These are phyloP conservation scores for Sapajus apella DNA, from an alignment of 2,113 vertebrate species.

Conservation along the genomic window DNA sequence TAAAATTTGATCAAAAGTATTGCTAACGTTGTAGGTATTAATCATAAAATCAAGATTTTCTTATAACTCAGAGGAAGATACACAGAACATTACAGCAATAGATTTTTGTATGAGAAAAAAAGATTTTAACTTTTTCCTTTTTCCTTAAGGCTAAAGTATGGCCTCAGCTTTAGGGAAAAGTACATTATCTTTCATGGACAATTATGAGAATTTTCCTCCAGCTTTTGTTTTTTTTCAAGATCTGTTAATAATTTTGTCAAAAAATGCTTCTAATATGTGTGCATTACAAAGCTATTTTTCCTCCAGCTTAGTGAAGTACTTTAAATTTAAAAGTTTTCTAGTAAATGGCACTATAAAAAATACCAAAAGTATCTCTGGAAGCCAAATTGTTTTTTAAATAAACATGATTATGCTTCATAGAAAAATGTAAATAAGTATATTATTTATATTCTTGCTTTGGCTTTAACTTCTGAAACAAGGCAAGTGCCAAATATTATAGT, in stretches of 20 bases:
- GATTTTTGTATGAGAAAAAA: neutral
- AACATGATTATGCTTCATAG: neutral
- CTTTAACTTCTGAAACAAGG: neutral
- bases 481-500: neutral
- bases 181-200: neutral
- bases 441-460: neutral
- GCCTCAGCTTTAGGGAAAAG: neutral
- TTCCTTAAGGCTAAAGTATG: neutral
- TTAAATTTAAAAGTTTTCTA: neutral
- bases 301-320: neutral
- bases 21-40: neutral
- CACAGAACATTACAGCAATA: neutral
- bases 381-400: neutral
- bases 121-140: neutral
- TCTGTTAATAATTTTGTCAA: neutral
- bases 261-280: neutral
- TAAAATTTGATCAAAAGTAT: neutral
- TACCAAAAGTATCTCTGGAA: neutral
- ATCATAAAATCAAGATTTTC: conserved; percentile 37
- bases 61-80: neutral
- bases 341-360: neutral
- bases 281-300: neutral
- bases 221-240: neutral
- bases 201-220: neutral
- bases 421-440: neutral